phyloP scores from a whole-genome alignment of 2,888 invertebrate species.

The Ditula angustiorana region DNA sequence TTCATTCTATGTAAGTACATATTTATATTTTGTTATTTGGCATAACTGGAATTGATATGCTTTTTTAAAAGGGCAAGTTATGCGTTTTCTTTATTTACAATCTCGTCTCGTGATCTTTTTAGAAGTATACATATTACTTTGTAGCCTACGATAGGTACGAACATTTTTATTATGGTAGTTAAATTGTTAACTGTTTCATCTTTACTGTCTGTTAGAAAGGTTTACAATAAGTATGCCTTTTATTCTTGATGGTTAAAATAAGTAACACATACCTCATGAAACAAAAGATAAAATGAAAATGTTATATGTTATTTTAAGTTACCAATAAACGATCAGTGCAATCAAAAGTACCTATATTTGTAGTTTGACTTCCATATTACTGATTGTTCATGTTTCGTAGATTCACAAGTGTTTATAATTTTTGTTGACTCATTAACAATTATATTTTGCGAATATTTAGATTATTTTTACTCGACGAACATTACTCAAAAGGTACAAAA shows the following conservation, averaged over 20 bases:
- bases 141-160: not conserved
- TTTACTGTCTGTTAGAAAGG: not conserved
- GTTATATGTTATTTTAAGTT: slow-evolving; percentile 42
- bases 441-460: not conserved
- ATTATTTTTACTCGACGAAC: slow-evolving; percentile 1
- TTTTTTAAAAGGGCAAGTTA: not conserved
- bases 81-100: slow-evolving; percentile 1
- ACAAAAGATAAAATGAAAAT: not conserved
- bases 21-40: slow-evolving; percentile 21
- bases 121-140: slow-evolving; percentile 15
- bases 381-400: slow-evolving; percentile 16
- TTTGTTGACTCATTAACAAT: slow-evolving; percentile 13
- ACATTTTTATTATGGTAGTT: not conserved
- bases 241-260: not conserved
- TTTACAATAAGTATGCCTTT: not conserved
- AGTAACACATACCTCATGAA: not conserved
- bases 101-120: slow-evolving; percentile 14
- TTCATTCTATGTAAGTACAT: not conserved
- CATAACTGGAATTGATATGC: slow-evolving; percentile 1
- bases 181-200: not conserved
- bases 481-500: slow-evolving; percentile 7
- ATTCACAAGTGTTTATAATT: not conserved
- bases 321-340: slow-evolving; percentile 53
- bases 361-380: not conserved
- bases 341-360: slow-evolving; percentile 41